Evolutionary conservation across 2,888 invertebrate species (phyloP).

Genomic region (Gastracanthus pulcherrimus): DNA sequence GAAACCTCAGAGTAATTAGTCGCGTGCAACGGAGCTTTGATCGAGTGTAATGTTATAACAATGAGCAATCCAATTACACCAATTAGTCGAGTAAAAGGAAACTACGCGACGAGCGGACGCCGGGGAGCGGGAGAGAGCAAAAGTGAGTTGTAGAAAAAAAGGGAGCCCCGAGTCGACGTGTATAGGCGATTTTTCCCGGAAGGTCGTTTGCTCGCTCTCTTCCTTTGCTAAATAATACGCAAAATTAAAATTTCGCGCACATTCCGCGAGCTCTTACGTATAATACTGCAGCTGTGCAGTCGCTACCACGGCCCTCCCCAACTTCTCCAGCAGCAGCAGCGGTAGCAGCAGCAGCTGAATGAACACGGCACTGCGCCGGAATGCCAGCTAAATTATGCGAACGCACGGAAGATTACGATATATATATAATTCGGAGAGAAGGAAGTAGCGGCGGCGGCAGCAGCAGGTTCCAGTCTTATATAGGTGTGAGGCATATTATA

Average conservation of each 20-base stretch:
- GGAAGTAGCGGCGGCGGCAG: background rate
- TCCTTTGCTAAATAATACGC: background rate
- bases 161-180: background rate
- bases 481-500: background rate
- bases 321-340: background rate
- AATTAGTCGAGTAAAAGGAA: conserved; percentile 54
- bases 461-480: background rate
- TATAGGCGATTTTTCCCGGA: background rate
- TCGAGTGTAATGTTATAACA: conserved; percentile 55
- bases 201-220: background rate
- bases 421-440: background rate
- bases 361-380: background rate
- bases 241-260: background rate
- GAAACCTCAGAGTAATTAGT: conserved; percentile 58
- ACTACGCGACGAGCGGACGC: conserved; percentile 32
- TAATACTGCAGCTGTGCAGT: background rate
- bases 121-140: background rate
- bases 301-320: background rate
- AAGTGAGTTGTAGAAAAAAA: too few species aligned
- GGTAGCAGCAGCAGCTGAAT: background rate
- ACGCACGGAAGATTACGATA: background rate
- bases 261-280: background rate
- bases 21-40: conserved; percentile 53
- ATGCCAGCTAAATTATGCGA: background rate
- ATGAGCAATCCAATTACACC: conserved; percentile 56